Evolutionary conservation across 2,113 vertebrate species (phyloP), one percentile per base, ranked within the genome.

Genomic region (Ciconia stormi): DNA sequence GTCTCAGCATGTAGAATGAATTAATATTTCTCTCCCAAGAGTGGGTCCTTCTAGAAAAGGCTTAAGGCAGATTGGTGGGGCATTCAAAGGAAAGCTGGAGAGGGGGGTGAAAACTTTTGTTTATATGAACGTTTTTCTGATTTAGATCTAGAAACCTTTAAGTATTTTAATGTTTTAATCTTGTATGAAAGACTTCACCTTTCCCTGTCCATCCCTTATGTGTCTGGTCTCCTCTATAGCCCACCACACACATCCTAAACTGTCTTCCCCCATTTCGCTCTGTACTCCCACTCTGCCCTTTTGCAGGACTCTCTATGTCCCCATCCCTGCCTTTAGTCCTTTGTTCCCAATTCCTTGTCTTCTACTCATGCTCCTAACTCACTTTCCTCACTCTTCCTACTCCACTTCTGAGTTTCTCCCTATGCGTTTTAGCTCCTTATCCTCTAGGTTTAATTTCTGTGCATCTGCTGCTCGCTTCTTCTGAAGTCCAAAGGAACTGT

Each of bases 1-100:
- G 97, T 79, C 95, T 97, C 87, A 72, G 96, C 94, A 91, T 87
- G 94, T 29, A 95, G 66, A 85, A 76, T 40, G 87, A 94, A 95
- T 89, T 93, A 94, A 70, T 90, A 87, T 87, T 89, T 93, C 87
- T 91, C 87, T 96, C 81, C 74, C 13, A 20, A 89, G 58, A 95
- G 84, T 6, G 66, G 83, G 96, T 96, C 97, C 93, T 91, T 91
- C 89, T 96, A 87, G 82, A 95, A 95, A 95, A 95, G 53, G 94
- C 91, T 95, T 95, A 76, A 95, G 95, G 96, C 93, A 95, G 70
- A 96, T 95, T 93, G 94, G 96, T 95, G 97, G 87, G 87, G 96
- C 88, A 97, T 32, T 91, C 89, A 95, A 84, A 94, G n/a, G 70
- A 82, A 95, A 94, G 66, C 9, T 38, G 58, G 59, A 87, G 78